Evolutionary conservation across 2,113 vertebrate genomes (phyloP), one percentile per base, ranked within the genome.

Genomic region (Sapajus apella): DNA sequence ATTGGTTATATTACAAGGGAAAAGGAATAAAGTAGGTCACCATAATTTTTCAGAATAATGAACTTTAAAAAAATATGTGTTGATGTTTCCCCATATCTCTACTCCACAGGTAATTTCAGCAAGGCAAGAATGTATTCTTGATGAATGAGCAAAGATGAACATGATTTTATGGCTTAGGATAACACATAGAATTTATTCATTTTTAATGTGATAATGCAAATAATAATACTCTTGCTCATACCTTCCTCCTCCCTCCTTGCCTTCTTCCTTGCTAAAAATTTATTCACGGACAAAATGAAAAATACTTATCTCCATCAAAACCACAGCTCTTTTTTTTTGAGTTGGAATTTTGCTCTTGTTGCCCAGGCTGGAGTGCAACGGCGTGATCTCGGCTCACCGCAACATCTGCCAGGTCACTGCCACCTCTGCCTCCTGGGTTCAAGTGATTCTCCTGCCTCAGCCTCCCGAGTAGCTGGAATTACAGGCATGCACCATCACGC

Each of bases 21-120:
- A 91, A 93, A 52, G 17, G 30, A 80, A 84, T 58, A 66, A 87
- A 82, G 14, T 30, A 73, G 18, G 32, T 21, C 30, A 47, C 56
- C 20, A 52, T 70, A 17, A 73, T 75, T 93, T 94, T 83, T 87
- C 76, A 94, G 47, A 90, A 92, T 52, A 86, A 82, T n/a, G 27
- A 92, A 70, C 8, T 45, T 79, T 64, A 83, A 35, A 37, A 27
- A 43, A 91, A 25, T 35, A 32, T 82, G 32, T 58, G 2, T 43
- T 94, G 25, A 73, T 87, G 90, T 89, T 12, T 12, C 18, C 82
- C 40, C 27, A 1, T 37, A 52, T 58, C n/a, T 17, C 12, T 76
- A 37, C n/a, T 75, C 8, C 25, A 79, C 23, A 80, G 76, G 81
- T 84, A 58, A 52, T 93, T 96, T 88, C 64, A 70, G 6, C 8